phyloP scores from a whole-genome alignment of 2,888 invertebrate species.

The Hipparchia semele region DNA sequence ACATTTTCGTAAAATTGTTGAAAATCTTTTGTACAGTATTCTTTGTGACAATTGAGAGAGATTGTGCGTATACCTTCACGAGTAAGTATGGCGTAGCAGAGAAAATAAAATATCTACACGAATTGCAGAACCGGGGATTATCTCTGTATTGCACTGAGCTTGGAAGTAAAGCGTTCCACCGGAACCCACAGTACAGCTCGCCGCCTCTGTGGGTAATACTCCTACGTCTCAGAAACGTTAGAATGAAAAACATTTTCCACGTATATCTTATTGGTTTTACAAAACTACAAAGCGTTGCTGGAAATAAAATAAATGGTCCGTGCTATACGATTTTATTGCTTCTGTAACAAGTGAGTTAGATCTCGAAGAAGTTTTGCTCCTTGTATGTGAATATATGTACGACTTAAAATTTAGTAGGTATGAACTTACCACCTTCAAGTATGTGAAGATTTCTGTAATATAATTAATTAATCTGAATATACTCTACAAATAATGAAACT shows the following conservation, averaged over 20 bases:
- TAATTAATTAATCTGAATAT: too few relatives aligned
- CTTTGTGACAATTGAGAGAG: too few relatives aligned
- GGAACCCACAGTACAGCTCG: conserved; percentile 43
- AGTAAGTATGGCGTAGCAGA: conserved; percentile 35
- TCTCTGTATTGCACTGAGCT: conserved; percentile 56
- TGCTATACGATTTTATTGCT: conserved; percentile 41
- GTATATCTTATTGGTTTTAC: conserved; percentile 41
- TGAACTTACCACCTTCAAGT: too few relatives aligned
- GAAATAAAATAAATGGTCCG: conserved; percentile 41
- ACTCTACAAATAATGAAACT: too few relatives aligned
- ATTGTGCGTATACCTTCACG: neutral
- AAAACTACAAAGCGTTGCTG: conserved; percentile 40
- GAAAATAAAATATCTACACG: conserved; percentile 43
- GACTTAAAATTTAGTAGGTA: neutral
- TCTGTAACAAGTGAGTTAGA: conserved; percentile 39
- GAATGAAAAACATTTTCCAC: conserved; percentile 40
- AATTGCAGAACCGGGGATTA: conserved; percentile 63
- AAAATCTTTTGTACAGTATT: too few relatives aligned
- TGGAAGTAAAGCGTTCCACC: conserved; percentile 57
- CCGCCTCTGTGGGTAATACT: conserved; percentile 52
- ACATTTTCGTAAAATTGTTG: too few relatives aligned
- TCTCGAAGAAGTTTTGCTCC: conserved; percentile 28
- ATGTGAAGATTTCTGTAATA: too few relatives aligned
- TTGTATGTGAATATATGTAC: conserved; percentile 15
- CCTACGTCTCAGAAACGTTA: conserved; percentile 45